phyloP scores from a whole-genome alignment of 2,113 vertebrate species.

The Elgaria multicarinata region DNA sequence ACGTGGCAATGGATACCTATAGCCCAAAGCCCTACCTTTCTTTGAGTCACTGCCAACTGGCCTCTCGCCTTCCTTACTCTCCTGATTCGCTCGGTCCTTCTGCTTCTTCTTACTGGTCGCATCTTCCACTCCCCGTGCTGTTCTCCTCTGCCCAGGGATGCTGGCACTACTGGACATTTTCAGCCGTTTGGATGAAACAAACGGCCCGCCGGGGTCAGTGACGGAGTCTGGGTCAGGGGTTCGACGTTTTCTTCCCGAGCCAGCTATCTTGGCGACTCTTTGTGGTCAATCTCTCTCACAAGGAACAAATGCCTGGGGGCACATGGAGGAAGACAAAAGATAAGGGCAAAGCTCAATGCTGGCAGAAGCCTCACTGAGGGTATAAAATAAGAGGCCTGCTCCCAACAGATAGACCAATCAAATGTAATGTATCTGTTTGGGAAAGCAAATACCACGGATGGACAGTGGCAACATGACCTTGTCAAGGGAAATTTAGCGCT shows the following conservation, averaged over 20 bases:
- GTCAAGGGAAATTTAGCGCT: background rate
- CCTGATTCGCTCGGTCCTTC: slow-evolving; percentile 95
- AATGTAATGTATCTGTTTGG: background rate
- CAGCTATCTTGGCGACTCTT: slow-evolving; percentile 99
- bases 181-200: slow-evolving; percentile 92
- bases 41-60: slow-evolving; percentile 62
- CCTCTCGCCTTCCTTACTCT: slow-evolving; percentile 92
- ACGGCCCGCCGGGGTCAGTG: slow-evolving; percentile 89
- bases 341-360: background rate
- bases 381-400: background rate
- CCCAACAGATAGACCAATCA: background rate
- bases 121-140: slow-evolving; percentile 79
- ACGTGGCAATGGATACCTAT: background rate
- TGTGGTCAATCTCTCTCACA: slow-evolving; percentile 87
- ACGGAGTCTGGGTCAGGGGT: slow-evolving; percentile 97
- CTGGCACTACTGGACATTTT: slow-evolving; percentile 88
- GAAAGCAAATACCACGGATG: background rate
- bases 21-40: slow-evolving; percentile 76
- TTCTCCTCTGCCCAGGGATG: slow-evolving; percentile 79
- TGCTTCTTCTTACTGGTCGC: slow-evolving; percentile 93
- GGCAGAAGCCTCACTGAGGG: background rate
- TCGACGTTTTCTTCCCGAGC: slow-evolving; percentile 96
- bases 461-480: background rate
- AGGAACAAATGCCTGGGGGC: slow-evolving; percentile 83
- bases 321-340: slow-evolving; percentile 32